Percentiles rank a stretch among this genome's conserved stretches.
These are phyloP conservation scores for Furnarius figulus DNA, from an alignment of 2,113 vertebrate species.

Conservation along the genomic window DNA sequence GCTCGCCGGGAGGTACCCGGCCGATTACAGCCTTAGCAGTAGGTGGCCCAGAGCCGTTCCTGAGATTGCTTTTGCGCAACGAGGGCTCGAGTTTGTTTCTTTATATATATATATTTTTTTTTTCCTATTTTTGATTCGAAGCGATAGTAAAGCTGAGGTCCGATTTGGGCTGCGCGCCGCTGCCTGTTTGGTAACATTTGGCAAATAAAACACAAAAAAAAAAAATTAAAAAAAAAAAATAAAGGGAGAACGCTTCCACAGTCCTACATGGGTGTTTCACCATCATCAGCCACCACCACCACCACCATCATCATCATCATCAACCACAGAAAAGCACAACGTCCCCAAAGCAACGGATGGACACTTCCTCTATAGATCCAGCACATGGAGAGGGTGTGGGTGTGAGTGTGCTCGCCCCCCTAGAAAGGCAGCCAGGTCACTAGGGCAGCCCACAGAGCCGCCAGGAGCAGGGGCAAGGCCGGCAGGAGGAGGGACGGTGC, in stretches of 20 bases:
- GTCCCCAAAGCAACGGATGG: constrained; percentile 71
- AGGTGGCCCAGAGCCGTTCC: constrained; percentile 84
- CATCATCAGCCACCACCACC: constrained; percentile 45
- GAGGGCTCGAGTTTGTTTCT: constrained; percentile 67
- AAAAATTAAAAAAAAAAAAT: not conserved
- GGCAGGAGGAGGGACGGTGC: constrained; percentile 69
- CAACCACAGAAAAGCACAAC: constrained; percentile 74
- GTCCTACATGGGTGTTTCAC: constrained; percentile 75
- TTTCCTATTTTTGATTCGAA: constrained; percentile 57
- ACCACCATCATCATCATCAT: constrained; percentile 68
- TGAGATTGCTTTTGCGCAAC: constrained; percentile 81
- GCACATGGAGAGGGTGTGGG: constrained; percentile 68
- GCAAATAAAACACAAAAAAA: constrained; percentile 74
- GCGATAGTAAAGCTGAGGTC: constrained; percentile 83
- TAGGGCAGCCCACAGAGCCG: constrained; percentile 81
- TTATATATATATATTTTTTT: not conserved
- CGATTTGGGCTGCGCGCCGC: constrained; percentile 74
- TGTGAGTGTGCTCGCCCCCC: constrained; percentile 54
- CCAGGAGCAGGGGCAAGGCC: constrained; percentile 79
- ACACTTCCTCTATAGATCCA: constrained; percentile 74
- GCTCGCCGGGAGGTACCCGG: constrained; percentile 35
- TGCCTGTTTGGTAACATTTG: constrained; percentile 78
- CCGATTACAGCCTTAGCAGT: constrained; percentile 69
- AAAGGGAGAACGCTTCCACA: constrained; percentile 63
- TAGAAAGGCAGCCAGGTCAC: constrained; percentile 91